Percentiles rank a stretch among this genome's conserved stretches.
Evolutionary conservation across 2,113 vertebrate species (phyloP).

Genomic region (Eleginops maclovinus): DNA sequence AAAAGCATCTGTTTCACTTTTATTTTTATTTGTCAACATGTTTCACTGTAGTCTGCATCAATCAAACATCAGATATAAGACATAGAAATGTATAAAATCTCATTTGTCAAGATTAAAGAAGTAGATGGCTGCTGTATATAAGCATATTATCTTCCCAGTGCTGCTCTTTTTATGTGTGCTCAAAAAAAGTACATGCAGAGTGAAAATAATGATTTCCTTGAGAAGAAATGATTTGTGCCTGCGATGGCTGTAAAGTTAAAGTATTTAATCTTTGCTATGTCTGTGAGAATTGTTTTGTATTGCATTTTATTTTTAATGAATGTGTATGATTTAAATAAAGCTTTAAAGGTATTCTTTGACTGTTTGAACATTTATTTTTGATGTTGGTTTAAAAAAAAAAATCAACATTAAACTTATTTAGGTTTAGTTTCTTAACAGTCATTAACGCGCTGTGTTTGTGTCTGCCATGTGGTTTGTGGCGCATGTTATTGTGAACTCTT

Average conservation of each 20-base stretch:
- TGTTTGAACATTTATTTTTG: neutral
- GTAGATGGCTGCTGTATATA: slow-evolving; percentile 45
- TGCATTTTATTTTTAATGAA: slow-evolving; percentile 30
- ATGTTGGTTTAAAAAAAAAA: too few relatives aligned
- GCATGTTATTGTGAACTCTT: neutral
- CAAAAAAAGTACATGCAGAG: neutral
- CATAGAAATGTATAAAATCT: neutral
- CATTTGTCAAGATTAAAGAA: slow-evolving; percentile 4
- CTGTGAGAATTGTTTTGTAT: slow-evolving; percentile 46
- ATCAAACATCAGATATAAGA: slow-evolving; percentile 23
- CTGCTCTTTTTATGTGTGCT: slow-evolving; percentile 9
- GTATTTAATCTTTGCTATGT: slow-evolving; percentile 36
- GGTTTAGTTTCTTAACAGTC: neutral
- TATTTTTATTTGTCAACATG: slow-evolving; percentile 26
- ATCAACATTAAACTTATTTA: too few relatives aligned
- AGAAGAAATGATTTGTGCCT: neutral
- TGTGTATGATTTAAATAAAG: slow-evolving; percentile 52
- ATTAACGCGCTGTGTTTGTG: slow-evolving; percentile 62
- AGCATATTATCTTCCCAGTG: slow-evolving; percentile 21
- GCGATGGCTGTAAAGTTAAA: slow-evolving; percentile 32
- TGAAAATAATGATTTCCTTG: slow-evolving; percentile 9
- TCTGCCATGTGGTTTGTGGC: slow-evolving; percentile 65
- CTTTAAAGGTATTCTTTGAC: slow-evolving; percentile 16
- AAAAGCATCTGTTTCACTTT: slow-evolving; percentile 11
- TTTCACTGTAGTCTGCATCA: slow-evolving; percentile 23